Base-by-base conservation (phyloP, 2,797 vertebrate species). In the Hoplostethus mediterraneus region DNA sequence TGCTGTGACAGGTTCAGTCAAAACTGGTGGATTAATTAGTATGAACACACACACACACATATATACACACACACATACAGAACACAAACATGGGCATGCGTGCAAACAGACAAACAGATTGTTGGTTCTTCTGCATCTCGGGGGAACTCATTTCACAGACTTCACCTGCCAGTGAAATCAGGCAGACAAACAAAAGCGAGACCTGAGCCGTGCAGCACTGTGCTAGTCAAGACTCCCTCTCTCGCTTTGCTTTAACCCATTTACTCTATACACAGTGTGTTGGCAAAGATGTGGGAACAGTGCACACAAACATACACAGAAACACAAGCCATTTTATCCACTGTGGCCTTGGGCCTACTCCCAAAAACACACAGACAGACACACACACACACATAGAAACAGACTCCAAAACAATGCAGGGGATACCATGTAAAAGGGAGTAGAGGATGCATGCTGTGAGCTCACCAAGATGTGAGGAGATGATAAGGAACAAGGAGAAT, bases 401-500 rank as follows among this genome's bases (percentile, higher is more conserved):
- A 64, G 47, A 48, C 25, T 4, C 13, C 49, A 75, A 52, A 75
- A 76, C 62, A 86, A 84, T 76, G 63, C 17, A 25, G 36, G 60
- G 71, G 69, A 64, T 61, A 71, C 60, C 13, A 40, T 67, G 71
- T 67, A 72, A 79, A 83, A 77, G 14, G 52, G 75, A 80, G 82
- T 42, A 77, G 83, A 87, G 90, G 92, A 91, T 90, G 86, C 84
- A 63, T 44, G 75, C 74, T 84, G 77, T 62, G 73, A 80, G 69
- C 60, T 49, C 54, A 53, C 73, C 64, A 56, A 81, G 88, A 93
- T 87, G 84, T 86, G 87, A 90, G 78, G 83, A 76, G 31, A 72
- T 1, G 2, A 93, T 92, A 93, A 90, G 81, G 17, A 55, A 28
- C 1, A 16, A 73, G 75, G 86, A 85, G 81, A 91, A 92, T 83